Percentiles rank a stretch among this genome's conserved stretches.
Evolutionary conservation across 2,113 vertebrate species (phyloP).

Genomic region (Dendropsophus ebraccatus): DNA sequence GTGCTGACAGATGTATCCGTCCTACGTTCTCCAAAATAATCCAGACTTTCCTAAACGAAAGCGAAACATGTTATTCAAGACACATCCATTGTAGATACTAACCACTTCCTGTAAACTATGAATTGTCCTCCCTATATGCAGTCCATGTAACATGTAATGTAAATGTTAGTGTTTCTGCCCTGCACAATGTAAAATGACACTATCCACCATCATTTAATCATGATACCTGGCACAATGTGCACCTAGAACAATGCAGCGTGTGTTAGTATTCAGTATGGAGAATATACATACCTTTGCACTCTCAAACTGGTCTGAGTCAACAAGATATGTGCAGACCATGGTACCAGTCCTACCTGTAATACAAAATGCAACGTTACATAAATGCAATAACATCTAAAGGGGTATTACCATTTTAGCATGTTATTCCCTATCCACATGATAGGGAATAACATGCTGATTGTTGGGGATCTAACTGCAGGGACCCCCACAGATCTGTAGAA

Average conservation of each 20-base stretch:
- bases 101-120: too few species aligned
- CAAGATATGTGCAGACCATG: conserved; percentile 88
- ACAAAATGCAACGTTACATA: conserved; percentile 45
- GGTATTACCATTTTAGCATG: too few species aligned
- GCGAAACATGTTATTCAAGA: neutral
- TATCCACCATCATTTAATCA: too few species aligned
- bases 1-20: conserved; percentile 87
- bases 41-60: conserved; percentile 81
- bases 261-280: neutral
- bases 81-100: neutral
- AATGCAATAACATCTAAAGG: too few species aligned
- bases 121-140: too few species aligned
- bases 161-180: neutral
- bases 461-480: too few species aligned
- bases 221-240: too few species aligned
- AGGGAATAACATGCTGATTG: too few species aligned
- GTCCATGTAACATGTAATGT: neutral
- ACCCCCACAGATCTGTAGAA: too few species aligned
- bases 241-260: neutral
- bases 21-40: conserved; percentile 90
- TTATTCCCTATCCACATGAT: too few species aligned
- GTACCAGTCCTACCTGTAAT: conserved; percentile 90
- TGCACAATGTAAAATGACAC: too few species aligned
- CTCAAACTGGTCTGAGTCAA: conserved; percentile 85
- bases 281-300: conserved; percentile 82